phyloP scores from a whole-genome alignment of 2,113 vertebrate genomes.

The Anas platyrhynchos region DNA sequence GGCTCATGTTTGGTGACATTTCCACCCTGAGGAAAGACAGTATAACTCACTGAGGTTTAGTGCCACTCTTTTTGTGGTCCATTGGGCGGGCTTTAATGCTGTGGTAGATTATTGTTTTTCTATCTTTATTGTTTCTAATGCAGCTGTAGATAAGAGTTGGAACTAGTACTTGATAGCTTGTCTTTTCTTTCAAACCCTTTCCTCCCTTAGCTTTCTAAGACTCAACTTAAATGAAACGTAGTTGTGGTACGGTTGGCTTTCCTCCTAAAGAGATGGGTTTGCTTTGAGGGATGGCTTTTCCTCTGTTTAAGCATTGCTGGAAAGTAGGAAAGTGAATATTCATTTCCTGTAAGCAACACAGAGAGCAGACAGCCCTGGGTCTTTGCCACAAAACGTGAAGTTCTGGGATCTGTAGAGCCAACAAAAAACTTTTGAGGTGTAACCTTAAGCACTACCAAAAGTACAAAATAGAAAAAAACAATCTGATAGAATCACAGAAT shows the following conservation, averaged over 20 bases:
- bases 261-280: background rate
- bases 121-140: background rate
- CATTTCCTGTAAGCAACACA: background rate
- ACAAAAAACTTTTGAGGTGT: background rate
- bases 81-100: background rate
- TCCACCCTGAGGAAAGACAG: background rate
- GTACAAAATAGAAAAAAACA: background rate
- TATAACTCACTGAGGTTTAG: background rate
- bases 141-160: background rate
- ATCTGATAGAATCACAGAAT: background rate
- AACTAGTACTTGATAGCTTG: background rate
- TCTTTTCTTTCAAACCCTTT: background rate
- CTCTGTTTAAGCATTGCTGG: background rate
- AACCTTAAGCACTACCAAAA: background rate
- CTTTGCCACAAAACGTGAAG: background rate
- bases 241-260: background rate
- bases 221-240: background rate
- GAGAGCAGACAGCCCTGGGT: background rate
- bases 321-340: background rate
- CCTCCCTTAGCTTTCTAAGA: background rate
- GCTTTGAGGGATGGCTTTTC: background rate
- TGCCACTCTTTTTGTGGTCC: background rate
- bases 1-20: background rate
- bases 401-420: background rate
- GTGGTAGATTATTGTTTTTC: background rate